Evolutionary conservation across 2,113 vertebrate genomes (phyloP), one percentile per base, ranked within the genome.

Genomic region (Hippopotamus amphibius): DNA sequence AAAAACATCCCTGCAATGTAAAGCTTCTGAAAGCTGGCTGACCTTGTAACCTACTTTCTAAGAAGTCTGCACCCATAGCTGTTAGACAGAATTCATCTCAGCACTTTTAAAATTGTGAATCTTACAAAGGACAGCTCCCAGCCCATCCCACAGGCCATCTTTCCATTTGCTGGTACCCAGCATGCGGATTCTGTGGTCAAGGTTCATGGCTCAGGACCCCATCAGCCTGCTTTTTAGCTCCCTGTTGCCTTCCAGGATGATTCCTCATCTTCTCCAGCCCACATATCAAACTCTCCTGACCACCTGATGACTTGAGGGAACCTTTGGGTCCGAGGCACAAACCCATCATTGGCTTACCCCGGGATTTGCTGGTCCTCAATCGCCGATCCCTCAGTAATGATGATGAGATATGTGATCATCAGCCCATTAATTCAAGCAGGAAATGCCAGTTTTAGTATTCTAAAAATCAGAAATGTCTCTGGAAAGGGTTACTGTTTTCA

Each of bases 71-170:
- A 97, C 97, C 97, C 95, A 95, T 84, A 95, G 95, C 95, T 98
- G 96, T 98, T 98, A 97, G 97, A 97, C 76, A 97, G 94, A 98
- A 98, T 98, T 98, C 96, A 98, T 98, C 97, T 97, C 97, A 97
- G 94, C 97, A 96, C 96, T 98, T 98, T 98, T 98, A 96, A 97
- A 97, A 96, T 97, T 98, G 96, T 97, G 98, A 96, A 93, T 98
- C 92, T 98, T 97, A 96, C 93, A 97, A 97, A 98, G 97, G 97
- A 97, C 97, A 97, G 96, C 94, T 98, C 89, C 86, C 41, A 69
- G 93, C 93, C 97, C 96, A 97, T 96, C 97, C 92, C 93, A 93
- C 79, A 76, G 97, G 96, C 95, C 87, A 2, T 97, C 95, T 86
- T 97, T 97, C 81, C 71, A 43, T 87, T 89, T 94, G 93, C 76